Conservation (phyloP, 2,888 invertebrate species). For the Pachydiplax longipennis region DNA sequence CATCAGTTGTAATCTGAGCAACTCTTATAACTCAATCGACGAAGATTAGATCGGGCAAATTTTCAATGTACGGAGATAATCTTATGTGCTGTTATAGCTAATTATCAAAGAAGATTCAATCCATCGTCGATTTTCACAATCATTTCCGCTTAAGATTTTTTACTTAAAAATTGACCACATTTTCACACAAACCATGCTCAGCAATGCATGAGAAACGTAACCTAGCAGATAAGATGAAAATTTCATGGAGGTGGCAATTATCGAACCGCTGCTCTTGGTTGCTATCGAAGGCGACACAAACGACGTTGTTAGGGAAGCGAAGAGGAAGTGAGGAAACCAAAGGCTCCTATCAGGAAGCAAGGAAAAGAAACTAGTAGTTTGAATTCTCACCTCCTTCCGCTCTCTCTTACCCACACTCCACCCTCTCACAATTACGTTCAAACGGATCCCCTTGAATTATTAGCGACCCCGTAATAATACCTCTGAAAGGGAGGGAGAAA, state of each 20-base stretch:
- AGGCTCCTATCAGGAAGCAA: neutral
- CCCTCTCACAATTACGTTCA: conserved; percentile 22
- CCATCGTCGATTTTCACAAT: too few species aligned
- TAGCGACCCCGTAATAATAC: conserved; percentile 29
- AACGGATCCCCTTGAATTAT: conserved; percentile 34
- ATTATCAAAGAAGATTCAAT: too few species aligned
- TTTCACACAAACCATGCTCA: too few species aligned
- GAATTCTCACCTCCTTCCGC: neutral
- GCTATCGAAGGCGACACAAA: neutral
- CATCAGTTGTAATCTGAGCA: too few species aligned
- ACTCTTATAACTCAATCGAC: too few species aligned
- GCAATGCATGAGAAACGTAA: too few species aligned
- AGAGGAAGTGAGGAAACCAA: neutral
- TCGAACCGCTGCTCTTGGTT: neutral
- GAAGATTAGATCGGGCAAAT: too few species aligned
- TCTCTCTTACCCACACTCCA: neutral
- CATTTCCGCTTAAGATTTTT: too few species aligned
- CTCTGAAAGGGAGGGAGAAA: neutral
- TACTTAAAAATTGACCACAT: too few species aligned
- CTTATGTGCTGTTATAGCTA: too few species aligned
- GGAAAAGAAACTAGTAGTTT: neutral
- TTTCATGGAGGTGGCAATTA: neutral
- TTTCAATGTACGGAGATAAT: too few species aligned
- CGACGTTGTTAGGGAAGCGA: neutral
- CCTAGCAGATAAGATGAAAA: too few species aligned